Evolutionary conservation across 2,113 vertebrate genomes (phyloP).

Genomic region (Elachura formosa): DNA sequence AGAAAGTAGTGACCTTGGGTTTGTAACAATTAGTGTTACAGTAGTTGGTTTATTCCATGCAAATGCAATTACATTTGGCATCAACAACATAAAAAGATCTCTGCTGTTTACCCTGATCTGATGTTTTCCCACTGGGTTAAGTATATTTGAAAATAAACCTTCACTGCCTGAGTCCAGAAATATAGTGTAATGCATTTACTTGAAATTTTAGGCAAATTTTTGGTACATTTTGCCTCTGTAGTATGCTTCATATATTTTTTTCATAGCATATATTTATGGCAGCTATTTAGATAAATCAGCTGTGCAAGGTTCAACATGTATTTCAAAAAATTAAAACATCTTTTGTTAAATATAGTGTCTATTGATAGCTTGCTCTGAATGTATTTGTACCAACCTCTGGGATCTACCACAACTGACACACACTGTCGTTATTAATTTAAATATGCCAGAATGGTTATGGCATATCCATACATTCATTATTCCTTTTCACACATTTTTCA

Average conservation of each 20-base stretch:
- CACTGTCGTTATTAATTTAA: not conserved
- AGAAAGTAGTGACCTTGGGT: not conserved
- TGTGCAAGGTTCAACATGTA: not conserved
- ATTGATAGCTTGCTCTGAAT: not conserved
- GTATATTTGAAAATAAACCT: slow-evolving; percentile 14
- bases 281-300: not conserved
- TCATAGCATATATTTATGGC: not conserved
- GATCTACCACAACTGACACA: not conserved
- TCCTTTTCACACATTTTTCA: not conserved
- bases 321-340: not conserved
- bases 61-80: not conserved
- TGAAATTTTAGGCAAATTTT: not conserved
- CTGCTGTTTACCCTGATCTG: not conserved
- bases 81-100: not conserved
- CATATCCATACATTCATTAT: not conserved
- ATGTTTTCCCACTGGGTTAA: slow-evolving; percentile 13
- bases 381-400: not conserved
- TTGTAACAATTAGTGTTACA: not conserved
- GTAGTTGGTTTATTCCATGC: not conserved
- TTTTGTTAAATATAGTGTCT: not conserved
- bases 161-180: not conserved
- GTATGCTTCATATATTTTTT: not conserved
- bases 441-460: not conserved
- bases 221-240: not conserved
- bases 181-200: not conserved